phyloP scores from a whole-genome alignment of 1,140 invertebrate genomes.

The Galendromus occidentalis region DNA sequence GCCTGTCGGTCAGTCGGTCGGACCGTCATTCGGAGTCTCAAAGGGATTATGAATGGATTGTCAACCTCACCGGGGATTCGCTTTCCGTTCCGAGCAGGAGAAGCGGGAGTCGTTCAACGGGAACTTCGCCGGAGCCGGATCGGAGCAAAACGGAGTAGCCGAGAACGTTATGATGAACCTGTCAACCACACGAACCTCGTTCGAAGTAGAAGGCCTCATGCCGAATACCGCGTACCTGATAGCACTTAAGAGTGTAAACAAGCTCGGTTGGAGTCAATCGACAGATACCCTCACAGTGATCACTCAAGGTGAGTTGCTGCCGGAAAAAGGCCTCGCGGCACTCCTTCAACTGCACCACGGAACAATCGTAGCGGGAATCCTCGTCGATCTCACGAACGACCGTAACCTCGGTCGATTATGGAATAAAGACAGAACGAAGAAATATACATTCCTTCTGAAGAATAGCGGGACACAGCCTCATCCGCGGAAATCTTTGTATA shows the following conservation, averaged over 20 bases:
- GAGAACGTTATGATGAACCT: not conserved
- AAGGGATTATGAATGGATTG: not conserved
- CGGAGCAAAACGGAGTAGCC: no score
- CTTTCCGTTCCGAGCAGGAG: not conserved
- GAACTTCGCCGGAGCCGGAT: no score
- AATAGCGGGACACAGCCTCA: no score
- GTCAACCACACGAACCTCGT: not conserved
- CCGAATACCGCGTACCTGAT: not conserved
- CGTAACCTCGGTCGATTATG: not conserved
- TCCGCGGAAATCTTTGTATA: no score
- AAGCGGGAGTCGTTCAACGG: no score
- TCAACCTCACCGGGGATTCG: not conserved
- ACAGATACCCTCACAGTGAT: not conserved
- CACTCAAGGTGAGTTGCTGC: not conserved
- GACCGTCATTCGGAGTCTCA: not conserved
- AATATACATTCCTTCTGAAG: no score
- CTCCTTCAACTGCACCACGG: not conserved
- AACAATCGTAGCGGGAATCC: not conserved
- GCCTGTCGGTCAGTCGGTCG: not conserved
- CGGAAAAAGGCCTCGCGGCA: not conserved
- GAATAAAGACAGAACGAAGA: not conserved
- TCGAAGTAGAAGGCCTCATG: not conserved
- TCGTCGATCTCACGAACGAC: not conserved
- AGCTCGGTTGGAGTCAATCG: not conserved
- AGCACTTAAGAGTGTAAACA: not conserved